A percentile compares a stretch with the other conserved stretches of the same genome.
These are phyloP conservation scores for Microchirus variegatus DNA, from an alignment of 2,797 vertebrate genomes.

Conservation along the genomic window DNA sequence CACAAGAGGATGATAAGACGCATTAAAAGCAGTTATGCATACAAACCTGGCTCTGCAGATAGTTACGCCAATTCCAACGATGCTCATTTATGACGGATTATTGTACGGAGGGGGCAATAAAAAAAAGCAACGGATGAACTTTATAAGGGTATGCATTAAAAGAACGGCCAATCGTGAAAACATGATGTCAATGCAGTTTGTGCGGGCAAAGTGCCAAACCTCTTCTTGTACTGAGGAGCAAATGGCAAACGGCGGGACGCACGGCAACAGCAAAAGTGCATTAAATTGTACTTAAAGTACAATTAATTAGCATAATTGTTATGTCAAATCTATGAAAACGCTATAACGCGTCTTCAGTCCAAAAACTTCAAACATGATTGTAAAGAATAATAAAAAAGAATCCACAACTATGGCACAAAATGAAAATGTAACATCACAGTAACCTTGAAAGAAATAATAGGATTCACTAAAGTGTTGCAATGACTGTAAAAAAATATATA, in stretches of 20 bases:
- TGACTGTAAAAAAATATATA: too few relatives aligned
- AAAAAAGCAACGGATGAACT: constrained; percentile 40
- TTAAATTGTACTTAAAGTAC: not conserved
- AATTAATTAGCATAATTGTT: too few relatives aligned
- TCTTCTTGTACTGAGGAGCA: constrained; percentile 16
- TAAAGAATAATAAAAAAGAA: too few relatives aligned
- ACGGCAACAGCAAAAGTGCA: not conserved
- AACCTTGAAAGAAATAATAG: too few relatives aligned
- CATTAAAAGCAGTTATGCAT: constrained; percentile 53
- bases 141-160: constrained; percentile 49
- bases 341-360: too few relatives aligned
- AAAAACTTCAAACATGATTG: too few relatives aligned
- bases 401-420: too few relatives aligned
- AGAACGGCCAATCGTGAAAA: constrained; percentile 38
- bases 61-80: constrained; percentile 37
- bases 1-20: constrained; percentile 57
- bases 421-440: too few relatives aligned
- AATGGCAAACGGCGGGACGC: constrained; percentile 1
- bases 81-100: constrained; percentile 38
- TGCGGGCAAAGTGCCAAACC: constrained; percentile 28
- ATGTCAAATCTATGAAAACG: too few relatives aligned
- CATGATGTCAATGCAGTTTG: constrained; percentile 36
- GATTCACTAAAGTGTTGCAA: too few relatives aligned
- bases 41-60: constrained; percentile 45
- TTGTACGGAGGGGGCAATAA: constrained; percentile 37